phyloP scores from a whole-genome alignment of 2,888 invertebrate genomes.

The Bembecia ichneumoniformis region DNA sequence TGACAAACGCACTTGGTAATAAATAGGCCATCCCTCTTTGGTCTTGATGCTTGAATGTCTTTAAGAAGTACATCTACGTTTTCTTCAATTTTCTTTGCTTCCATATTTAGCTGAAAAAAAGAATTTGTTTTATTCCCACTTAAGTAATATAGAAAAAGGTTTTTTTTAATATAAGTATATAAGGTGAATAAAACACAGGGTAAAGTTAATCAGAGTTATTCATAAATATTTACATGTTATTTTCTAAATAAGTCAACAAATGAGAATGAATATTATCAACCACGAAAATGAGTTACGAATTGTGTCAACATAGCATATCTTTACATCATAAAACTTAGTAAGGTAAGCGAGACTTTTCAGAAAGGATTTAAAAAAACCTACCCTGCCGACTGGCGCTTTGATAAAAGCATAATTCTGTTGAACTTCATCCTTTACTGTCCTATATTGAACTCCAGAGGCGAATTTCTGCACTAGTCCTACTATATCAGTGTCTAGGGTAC shows the following conservation, averaged over 20 bases:
- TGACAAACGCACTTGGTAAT: slow-evolving; percentile 70
- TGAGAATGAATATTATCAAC: no score
- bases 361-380: slow-evolving; percentile 35
- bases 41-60: slow-evolving; percentile 76
- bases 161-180: background rate
- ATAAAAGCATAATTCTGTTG: slow-evolving; percentile 81
- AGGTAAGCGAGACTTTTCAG: no score
- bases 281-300: no score
- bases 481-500: slow-evolving; percentile 79
- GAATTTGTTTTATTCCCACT: background rate
- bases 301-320: no score
- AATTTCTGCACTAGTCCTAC: slow-evolving; percentile 74
- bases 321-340: no score
- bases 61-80: slow-evolving; percentile 78
- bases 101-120: slow-evolving; percentile 80
- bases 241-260: no score
- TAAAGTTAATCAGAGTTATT: no score
- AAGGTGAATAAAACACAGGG: background rate
- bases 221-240: no score
- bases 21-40: slow-evolving; percentile 78
- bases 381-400: slow-evolving; percentile 78
- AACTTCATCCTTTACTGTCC: slow-evolving; percentile 75
- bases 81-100: slow-evolving; percentile 76
- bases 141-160: background rate
- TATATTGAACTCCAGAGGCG: slow-evolving; percentile 79